Evolutionary conservation across 2,888 invertebrate species (phyloP).

Genomic region (Bruchidius siliquastri): DNA sequence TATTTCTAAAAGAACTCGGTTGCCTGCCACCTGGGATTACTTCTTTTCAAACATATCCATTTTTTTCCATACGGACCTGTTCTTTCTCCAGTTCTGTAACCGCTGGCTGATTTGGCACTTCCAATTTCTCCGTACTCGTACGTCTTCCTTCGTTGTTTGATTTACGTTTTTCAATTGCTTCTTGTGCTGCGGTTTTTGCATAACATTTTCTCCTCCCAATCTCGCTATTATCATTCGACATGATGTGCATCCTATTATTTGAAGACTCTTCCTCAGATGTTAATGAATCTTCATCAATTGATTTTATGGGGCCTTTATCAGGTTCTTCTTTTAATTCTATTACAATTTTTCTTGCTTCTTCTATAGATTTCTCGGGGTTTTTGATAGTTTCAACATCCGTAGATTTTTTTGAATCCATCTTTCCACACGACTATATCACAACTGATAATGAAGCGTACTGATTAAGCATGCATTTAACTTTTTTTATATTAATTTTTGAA

Average conservation of each 20-base stretch:
- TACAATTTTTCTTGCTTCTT: background rate
- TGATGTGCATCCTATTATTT: too few relatives aligned
- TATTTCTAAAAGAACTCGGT: too few relatives aligned
- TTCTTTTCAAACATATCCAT: too few relatives aligned
- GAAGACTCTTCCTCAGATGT: background rate
- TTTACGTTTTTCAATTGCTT: background rate
- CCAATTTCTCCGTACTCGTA: background rate
- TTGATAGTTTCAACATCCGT: background rate
- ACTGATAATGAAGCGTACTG: background rate
- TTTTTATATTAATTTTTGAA: conserved; percentile 1
- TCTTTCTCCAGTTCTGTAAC: background rate
- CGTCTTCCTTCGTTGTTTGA: background rate
- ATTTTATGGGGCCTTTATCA: background rate
- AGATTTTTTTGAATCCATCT: background rate
- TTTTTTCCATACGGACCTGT: background rate
- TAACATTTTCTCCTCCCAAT: background rate
- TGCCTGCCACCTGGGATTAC: too few relatives aligned
- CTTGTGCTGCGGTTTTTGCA: background rate
- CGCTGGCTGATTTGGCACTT: background rate
- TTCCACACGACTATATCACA: background rate
- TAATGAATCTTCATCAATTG: background rate
- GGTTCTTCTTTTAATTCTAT: background rate
- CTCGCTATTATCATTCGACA: background rate
- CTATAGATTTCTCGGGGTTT: background rate
- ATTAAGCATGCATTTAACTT: background rate